Evolutionary conservation across 92 coral and sea anemone genomes (phyloP), one percentile per base, ranked within the genome.

Genomic region (Phenganax subtilis): DNA sequence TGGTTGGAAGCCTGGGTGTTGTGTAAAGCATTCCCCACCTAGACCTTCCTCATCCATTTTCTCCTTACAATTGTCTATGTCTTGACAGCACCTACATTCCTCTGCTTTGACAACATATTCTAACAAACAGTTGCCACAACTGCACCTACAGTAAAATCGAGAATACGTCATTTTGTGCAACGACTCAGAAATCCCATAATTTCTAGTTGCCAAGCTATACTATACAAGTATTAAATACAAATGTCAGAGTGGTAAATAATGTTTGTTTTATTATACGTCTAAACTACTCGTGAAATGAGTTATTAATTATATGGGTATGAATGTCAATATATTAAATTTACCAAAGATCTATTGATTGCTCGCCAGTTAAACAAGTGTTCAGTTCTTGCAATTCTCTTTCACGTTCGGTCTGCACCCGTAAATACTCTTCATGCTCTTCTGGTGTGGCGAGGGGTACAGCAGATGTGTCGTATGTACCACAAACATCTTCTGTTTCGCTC

Each of bases 71-170:
- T 75, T 30, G 30, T 75, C 80, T 20, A 75, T 75, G 15, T 75
- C 31, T 15, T 71, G 10, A 82, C 89, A 86, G 28, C 89, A 75
- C 5, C 69, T 54, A 55, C 87, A 83, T 64, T 84, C 86, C 3
- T 83, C 67, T 4, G 80, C 71, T 37, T 83, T 71, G 55, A 78
- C 90, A 37, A 87, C 64, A 68, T 71, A 77, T 14, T 75, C 80
- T 58, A 75, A 53, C 44, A 65, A 75, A 54, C 80, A 75, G 25
- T 53, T 75, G n/a, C 78, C 59, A 60, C 89, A 87, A 59, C 77
- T 83, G 72, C 87, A 87, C 87, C 87, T 87, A 75, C 30, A 30
- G 59, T 29, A 37, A n/a, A 81, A 5, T 54, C 25, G 47, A 37
- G 47, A 37, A 37, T 37, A 37, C 5, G 47, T 37, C 47, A 37